phyloP scores from a whole-genome alignment of 2,888 invertebrate species.

The Rhimphoctona megacephalus region DNA sequence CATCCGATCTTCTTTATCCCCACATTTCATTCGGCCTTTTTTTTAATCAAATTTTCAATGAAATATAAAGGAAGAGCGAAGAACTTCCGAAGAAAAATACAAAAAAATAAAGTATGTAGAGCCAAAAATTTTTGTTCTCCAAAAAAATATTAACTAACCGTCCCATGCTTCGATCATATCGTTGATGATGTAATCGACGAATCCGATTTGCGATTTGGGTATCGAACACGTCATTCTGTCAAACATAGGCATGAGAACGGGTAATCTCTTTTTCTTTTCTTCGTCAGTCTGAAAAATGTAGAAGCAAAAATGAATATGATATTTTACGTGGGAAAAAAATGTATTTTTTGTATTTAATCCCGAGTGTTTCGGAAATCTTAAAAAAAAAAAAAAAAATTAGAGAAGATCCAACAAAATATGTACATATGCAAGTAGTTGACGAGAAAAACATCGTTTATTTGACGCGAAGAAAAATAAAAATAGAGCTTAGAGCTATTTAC shows the following conservation, averaged over 20 bases:
- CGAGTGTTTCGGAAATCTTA: background rate
- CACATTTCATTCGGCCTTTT: background rate
- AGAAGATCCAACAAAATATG: background rate
- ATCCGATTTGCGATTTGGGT: constrained; percentile 98
- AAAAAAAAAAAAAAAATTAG: background rate
- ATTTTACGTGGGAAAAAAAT: background rate
- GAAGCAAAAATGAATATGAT: constrained; percentile 10
- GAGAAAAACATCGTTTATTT: constrained; percentile 9
- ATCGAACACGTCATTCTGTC: constrained; percentile 97
- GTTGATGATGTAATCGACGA: constrained; percentile 98
- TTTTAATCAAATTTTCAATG: background rate
- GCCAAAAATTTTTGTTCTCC: background rate
- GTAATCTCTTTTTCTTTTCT: constrained; percentile 94
- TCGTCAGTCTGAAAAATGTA: constrained; percentile 92
- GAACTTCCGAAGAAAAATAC: constrained; percentile 26
- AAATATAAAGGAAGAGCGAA: background rate
- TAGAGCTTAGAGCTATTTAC: constrained; percentile 1
- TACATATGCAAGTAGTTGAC: background rate
- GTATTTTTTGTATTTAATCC: background rate
- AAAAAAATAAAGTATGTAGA: constrained; percentile 2
- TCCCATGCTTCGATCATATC: constrained; percentile 99
- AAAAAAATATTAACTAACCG: constrained; percentile 86
- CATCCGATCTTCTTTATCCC: background rate
- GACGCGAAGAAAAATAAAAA: background rate
- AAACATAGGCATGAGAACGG: constrained; percentile 99